Evolutionary conservation across 2,888 invertebrate species (phyloP).

Genomic region (Scrobipalpa atriplicella): DNA sequence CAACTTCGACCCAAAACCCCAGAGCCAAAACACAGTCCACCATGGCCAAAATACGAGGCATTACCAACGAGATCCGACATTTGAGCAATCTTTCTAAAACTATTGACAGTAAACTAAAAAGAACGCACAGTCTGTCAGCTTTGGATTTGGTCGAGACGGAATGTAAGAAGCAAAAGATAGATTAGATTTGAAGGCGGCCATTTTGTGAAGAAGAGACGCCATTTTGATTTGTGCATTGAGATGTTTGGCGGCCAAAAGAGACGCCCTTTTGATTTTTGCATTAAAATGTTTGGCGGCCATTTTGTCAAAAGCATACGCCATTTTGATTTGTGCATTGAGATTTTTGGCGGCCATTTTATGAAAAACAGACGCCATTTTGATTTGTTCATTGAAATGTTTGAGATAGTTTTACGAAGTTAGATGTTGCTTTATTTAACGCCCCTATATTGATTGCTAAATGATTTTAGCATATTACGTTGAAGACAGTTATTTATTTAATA

Average conservation of each 20-base stretch:
- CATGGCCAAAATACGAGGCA: slow-evolving; percentile 57
- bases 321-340: neutral
- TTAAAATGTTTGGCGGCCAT: neutral
- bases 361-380: neutral
- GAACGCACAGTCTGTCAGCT: slow-evolving; percentile 41
- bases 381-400: neutral
- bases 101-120: slow-evolving; percentile 52
- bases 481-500: too few species aligned
- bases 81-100: slow-evolving; percentile 53
- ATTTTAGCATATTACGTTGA: neutral
- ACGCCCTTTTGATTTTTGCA: neutral
- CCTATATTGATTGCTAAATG: neutral
- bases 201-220: neutral
- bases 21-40: slow-evolving; percentile 47
- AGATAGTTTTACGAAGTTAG: neutral
- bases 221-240: neutral
- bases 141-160: slow-evolving; percentile 43
- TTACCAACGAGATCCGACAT: slow-evolving; percentile 62
- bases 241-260: too few species aligned
- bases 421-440: neutral
- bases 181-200: slow-evolving; percentile 38
- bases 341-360: neutral
- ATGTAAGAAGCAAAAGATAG: slow-evolving; percentile 56
- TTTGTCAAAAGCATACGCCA: neutral
- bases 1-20: slow-evolving; percentile 44